These are phyloP conservation scores for Pluvianellus socialis DNA, from an alignment of 2,113 vertebrate species.

Conservation along the genomic window DNA sequence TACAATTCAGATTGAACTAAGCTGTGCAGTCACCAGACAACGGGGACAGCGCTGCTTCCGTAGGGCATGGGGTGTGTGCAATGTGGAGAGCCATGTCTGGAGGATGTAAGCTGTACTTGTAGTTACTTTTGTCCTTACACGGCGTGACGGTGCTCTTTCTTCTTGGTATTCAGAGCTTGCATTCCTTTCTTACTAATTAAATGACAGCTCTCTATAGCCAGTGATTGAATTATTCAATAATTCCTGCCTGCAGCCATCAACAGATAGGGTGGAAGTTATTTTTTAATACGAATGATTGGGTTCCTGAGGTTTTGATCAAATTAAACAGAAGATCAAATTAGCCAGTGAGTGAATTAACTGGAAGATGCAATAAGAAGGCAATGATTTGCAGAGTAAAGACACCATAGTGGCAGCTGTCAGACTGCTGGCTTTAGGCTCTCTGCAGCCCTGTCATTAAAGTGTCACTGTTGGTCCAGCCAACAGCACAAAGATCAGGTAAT, in stretches of 20 bases:
- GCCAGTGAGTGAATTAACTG: slow-evolving; percentile 62
- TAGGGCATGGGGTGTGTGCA: not conserved
- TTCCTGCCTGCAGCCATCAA: slow-evolving; percentile 52
- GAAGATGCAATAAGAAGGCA: slow-evolving; percentile 35
- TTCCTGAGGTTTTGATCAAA: slow-evolving; percentile 61
- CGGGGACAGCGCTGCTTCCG: not conserved
- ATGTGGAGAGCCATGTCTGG: not conserved
- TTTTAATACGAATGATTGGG: slow-evolving; percentile 56
- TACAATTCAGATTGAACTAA: not conserved
- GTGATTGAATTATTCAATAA: slow-evolving; percentile 64
- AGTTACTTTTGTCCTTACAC: not conserved
- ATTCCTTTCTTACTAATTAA: slow-evolving; percentile 43
- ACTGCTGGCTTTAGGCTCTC: slow-evolving; percentile 23
- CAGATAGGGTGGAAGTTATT: slow-evolving; percentile 55
- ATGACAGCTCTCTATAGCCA: slow-evolving; percentile 49
- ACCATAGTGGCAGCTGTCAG: slow-evolving; percentile 36
- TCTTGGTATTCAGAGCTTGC: slow-evolving; percentile 34
- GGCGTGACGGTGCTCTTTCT: not conserved
- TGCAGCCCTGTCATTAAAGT: not conserved
- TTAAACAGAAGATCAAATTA: slow-evolving; percentile 63
- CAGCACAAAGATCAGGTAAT: not conserved
- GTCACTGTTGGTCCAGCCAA: not conserved
- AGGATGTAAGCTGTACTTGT: not conserved
- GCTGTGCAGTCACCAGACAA: not conserved
- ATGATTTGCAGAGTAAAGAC: slow-evolving; percentile 32